Conservation (phyloP, 92 coral and sea anemone species). For the Blastomussa wellsi region DNA sequence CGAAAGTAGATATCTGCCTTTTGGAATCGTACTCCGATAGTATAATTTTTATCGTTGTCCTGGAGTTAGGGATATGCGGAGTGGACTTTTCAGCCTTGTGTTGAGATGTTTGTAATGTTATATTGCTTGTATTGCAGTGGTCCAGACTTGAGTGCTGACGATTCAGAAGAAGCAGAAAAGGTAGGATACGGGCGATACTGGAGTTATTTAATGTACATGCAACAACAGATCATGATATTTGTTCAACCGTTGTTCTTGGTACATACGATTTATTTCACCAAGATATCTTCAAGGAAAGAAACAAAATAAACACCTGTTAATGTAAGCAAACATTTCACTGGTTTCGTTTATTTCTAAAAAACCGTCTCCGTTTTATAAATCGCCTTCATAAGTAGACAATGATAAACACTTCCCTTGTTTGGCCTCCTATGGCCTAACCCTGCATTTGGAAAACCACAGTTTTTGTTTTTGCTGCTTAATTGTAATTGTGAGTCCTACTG, state of each 20-base stretch:
- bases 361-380: not conserved
- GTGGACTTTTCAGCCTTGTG: not conserved
- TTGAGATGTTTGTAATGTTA: constrained; percentile 7
- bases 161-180: constrained; percentile 71
- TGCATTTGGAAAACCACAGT: too few relatives aligned
- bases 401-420: not conserved
- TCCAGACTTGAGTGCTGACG: constrained; percentile 55
- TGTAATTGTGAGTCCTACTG: not conserved
- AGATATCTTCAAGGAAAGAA: not conserved
- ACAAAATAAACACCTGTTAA: not conserved
- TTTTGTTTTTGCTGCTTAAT: not conserved
- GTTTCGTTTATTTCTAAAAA: not conserved
- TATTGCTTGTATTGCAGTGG: constrained; percentile 28
- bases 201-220: not conserved
- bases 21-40: not conserved
- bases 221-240: not conserved
- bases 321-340: not conserved
- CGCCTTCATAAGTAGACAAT: not conserved
- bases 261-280: not conserved
- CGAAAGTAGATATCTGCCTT: not conserved
- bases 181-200: constrained; percentile 8
- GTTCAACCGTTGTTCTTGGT: not conserved
- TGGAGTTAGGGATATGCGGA: not conserved
- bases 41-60: not conserved
- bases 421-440: not conserved